phyloP scores from a whole-genome alignment of 2,888 invertebrate genomes.

The Galerucella calmariensis region DNA sequence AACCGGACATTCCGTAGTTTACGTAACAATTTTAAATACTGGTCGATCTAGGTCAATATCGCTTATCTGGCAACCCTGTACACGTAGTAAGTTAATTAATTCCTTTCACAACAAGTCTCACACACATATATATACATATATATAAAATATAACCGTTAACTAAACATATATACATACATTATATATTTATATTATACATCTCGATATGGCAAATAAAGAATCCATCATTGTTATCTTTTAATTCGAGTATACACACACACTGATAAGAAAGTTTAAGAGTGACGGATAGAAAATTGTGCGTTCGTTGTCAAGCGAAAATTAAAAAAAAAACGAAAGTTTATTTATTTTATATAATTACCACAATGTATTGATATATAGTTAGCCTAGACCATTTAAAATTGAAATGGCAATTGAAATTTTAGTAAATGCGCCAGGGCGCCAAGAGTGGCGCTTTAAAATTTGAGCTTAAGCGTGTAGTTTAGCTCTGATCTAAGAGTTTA shows the following conservation, averaged over 20 bases:
- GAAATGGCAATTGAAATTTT: too few species aligned
- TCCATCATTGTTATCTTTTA: constrained; percentile 32
- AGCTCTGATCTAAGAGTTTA: too few species aligned
- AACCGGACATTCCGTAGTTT: not conserved
- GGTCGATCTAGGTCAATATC: constrained; percentile 14
- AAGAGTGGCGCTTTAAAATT: too few species aligned
- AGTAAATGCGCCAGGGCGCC: too few species aligned
- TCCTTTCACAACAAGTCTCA: constrained; percentile 14
- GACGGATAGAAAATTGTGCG: constrained; percentile 8
- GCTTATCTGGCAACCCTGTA: constrained; percentile 13
- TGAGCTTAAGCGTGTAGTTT: too few species aligned
- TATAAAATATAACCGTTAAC: constrained; percentile 9
- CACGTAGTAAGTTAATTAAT: constrained; percentile 3
- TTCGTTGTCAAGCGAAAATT: constrained; percentile 17
- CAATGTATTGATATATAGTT: too few species aligned
- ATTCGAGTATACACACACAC: constrained; percentile 27
- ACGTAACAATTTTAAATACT: not conserved
- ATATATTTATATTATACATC: not conserved
- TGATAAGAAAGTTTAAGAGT: constrained; percentile 32
- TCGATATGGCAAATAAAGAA: constrained; percentile 22
- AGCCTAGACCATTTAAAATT: too few species aligned
- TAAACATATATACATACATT: not conserved
- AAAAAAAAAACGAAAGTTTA: constrained; percentile 20
- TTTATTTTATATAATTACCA: too few species aligned
- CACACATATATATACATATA: constrained; percentile 6